These are phyloP conservation scores for Steinernema carpocapsae DNA, from an alignment of 2,888 invertebrate species.

Conservation along the genomic window DNA sequence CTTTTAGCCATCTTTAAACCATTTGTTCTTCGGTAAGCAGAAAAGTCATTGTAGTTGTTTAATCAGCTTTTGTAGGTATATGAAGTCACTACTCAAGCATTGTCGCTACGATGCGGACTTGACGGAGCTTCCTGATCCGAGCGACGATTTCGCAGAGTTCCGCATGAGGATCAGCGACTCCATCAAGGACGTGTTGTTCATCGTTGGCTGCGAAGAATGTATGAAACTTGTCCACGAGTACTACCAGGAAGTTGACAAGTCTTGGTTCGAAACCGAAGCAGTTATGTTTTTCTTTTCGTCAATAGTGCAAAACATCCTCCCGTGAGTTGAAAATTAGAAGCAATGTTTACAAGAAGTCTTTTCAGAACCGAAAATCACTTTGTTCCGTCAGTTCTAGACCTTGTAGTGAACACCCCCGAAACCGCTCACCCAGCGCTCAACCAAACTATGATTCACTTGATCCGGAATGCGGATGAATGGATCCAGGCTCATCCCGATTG, in stretches of 20 bases:
- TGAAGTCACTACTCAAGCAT: constrained; percentile 81
- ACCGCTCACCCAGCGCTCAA: constrained; percentile 25
- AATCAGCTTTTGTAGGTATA: constrained; percentile 48
- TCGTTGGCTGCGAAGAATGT: constrained; percentile 88
- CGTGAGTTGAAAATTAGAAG: constrained; percentile 83
- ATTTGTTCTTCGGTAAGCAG: constrained; percentile 78
- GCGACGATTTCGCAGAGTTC: constrained; percentile 82
- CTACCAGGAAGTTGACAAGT: constrained; percentile 73
- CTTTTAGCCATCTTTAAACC: constrained; percentile 80
- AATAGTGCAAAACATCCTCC: constrained; percentile 79
- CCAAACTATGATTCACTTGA: constrained; percentile 36
- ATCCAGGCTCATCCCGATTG: neutral
- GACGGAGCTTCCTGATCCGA: constrained; percentile 82
- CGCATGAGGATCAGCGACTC: constrained; percentile 79
- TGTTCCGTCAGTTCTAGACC: constrained; percentile 32
- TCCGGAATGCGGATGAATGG: constrained; percentile 45
- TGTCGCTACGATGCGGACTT: constrained; percentile 94
- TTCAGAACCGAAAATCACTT: constrained; percentile 44
- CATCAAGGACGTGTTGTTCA: constrained; percentile 93
- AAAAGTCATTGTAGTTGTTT: neutral
- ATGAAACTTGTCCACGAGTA: constrained; percentile 74
- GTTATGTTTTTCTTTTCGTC: constrained; percentile 92
- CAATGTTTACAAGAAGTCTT: no score
- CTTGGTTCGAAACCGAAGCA: constrained; percentile 90
- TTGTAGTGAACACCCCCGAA: constrained; percentile 28